phyloP scores from a whole-genome alignment of 1,140 invertebrate species.

The Drosophila sturtevanti region DNA sequence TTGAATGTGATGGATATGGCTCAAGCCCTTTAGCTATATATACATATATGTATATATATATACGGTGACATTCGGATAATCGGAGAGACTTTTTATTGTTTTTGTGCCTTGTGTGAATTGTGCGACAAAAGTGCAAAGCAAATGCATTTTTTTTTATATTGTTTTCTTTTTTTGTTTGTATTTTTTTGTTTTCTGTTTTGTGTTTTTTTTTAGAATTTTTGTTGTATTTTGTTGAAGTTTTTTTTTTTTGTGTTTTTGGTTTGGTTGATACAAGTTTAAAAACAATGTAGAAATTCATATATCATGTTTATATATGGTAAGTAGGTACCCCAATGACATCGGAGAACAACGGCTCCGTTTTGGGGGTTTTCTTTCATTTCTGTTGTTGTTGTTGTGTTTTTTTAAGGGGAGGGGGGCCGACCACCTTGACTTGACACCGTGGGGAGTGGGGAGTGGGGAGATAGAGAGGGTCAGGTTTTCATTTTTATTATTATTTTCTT shows the following conservation, averaged over 20 bases:
- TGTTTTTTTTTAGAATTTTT: not conserved
- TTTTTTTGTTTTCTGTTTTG: slow-evolving; percentile 17
- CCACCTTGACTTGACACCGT: slow-evolving; percentile 47
- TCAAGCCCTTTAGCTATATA: not conserved
- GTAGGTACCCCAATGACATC: slow-evolving; percentile 8
- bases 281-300: slow-evolving; percentile 13
- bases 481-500: too few species aligned
- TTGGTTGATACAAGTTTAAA: slow-evolving; percentile 2
- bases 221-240: not conserved
- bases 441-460: not conserved
- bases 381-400: not conserved
- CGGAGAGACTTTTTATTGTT: too few species aligned
- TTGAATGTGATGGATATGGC: not conserved
- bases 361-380: not conserved
- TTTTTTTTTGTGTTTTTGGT: not conserved
- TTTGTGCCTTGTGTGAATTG: not conserved
- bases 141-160: slow-evolving; percentile 6
- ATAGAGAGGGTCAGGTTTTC: slow-evolving; percentile 21
- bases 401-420: not conserved
- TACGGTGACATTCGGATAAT: too few species aligned
- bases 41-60: too few species aligned
- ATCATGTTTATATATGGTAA: slow-evolving; percentile 12
- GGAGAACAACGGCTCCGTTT: not conserved
- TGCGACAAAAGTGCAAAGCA: slow-evolving; percentile 4
- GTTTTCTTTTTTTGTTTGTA: slow-evolving; percentile 35